Conservation (phyloP, 2,888 invertebrate genomes). For the Conomelus anceps region DNA sequence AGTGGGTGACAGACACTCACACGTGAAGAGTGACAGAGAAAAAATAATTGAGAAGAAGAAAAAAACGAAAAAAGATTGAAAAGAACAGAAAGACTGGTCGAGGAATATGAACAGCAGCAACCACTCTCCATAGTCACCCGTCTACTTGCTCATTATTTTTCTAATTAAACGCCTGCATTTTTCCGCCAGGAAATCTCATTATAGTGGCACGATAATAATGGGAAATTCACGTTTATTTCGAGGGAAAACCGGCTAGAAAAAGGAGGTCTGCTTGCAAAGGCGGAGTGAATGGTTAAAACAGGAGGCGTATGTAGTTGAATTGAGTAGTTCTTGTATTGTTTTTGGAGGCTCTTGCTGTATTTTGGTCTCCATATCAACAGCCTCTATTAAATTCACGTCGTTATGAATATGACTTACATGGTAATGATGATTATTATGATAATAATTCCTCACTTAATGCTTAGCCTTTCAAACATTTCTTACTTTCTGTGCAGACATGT, state of each 20-base stretch:
- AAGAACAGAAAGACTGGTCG: not conserved
- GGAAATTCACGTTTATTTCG: not conserved
- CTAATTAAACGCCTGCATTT: not conserved
- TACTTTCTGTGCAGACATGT: no score
- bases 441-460: not conserved
- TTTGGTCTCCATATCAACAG: not conserved
- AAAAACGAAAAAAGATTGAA: not conserved
- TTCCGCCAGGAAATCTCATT: not conserved
- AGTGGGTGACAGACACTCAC: not conserved
- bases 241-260: not conserved
- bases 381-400: no score
- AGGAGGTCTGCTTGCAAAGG: not conserved
- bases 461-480: no score
- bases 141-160: not conserved
- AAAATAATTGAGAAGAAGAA: not conserved
- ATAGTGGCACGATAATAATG: not conserved
- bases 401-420: no score
- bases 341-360: not conserved
- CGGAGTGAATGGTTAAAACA: not conserved
- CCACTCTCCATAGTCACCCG: not conserved
- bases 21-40: not conserved
- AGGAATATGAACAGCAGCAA: not conserved
- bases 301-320: not conserved
- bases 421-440: not conserved
- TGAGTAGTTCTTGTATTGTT: not conserved